Conservation (phyloP, 1,140 invertebrate species). For the Zaprionus davidi region DNA sequence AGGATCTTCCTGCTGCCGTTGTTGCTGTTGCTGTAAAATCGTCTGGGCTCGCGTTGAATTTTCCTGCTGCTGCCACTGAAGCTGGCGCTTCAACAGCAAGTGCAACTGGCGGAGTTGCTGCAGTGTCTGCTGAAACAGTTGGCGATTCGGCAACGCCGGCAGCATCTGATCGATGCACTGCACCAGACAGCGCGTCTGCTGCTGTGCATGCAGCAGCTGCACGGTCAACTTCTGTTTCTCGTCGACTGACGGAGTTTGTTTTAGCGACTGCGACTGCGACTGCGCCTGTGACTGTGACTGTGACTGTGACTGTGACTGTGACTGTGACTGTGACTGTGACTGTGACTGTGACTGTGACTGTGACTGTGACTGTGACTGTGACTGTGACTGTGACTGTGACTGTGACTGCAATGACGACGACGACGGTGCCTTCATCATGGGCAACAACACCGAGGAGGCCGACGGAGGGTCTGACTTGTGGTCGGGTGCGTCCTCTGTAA, state of each 20-base stretch:
- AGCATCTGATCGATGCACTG: constrained; percentile 36
- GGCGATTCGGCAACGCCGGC: constrained; percentile 29
- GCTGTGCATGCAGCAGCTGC: constrained; percentile 18
- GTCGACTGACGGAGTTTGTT: background rate
- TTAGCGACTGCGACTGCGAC: background rate
- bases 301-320: background rate
- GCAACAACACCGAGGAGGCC: background rate
- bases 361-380: background rate
- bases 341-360: background rate
- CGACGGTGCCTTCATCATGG: background rate
- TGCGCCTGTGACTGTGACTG: background rate
- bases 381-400: background rate
- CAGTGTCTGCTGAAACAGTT: constrained; percentile 31
- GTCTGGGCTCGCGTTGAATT: background rate
- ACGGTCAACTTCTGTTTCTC: constrained; percentile 17
- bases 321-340: background rate
- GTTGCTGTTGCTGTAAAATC: background rate
- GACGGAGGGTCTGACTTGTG: background rate
- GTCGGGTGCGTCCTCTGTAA: constrained; percentile 14
- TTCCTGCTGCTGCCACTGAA: constrained; percentile 24
- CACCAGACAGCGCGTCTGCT: constrained; percentile 18
- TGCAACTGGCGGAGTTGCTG: constrained; percentile 36
- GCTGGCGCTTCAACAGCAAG: constrained; percentile 16
- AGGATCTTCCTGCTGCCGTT: background rate
- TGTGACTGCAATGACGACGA: background rate